A percentile compares a stretch with the other conserved stretches of the same genome.
phyloP scores from a whole-genome alignment of 2,797 vertebrate species.

The Brachyalestes nurse region DNA sequence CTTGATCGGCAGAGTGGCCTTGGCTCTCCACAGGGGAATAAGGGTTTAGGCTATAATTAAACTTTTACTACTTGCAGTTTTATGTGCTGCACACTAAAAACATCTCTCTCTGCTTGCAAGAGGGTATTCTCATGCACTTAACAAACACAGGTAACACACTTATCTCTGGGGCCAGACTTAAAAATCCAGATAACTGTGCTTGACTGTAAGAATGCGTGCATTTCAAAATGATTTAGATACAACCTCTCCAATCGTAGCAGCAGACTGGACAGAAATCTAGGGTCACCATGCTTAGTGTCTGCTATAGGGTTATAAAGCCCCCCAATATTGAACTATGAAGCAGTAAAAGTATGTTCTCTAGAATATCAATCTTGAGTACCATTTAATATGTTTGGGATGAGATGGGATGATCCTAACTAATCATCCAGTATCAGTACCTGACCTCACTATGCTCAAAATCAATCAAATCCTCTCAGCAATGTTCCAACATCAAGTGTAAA shows the following conservation, averaged over 20 bases:
- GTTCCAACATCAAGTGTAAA: too few relatives aligned
- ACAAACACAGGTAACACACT: neutral
- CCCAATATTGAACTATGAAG: too few relatives aligned
- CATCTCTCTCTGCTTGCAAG: neutral
- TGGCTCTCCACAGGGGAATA: conserved; percentile 30
- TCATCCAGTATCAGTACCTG: too few relatives aligned
- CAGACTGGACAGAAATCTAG: too few relatives aligned
- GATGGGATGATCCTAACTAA: neutral
- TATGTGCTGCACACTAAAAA: conserved; percentile 5
- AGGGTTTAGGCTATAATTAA: conserved; percentile 25
- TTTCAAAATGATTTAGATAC: neutral
- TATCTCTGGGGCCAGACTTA: too few relatives aligned
- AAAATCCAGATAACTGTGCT: neutral
- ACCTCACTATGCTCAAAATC: too few relatives aligned
- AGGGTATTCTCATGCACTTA: neutral
- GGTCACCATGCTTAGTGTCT: too few relatives aligned
- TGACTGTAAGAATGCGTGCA: neutral
- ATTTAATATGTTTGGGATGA: neutral
- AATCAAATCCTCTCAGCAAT: too few relatives aligned
- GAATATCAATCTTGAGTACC: neutral
- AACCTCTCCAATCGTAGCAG: neutral
- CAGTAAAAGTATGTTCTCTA: neutral
- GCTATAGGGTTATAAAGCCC: too few relatives aligned
- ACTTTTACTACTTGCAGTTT: conserved; percentile 18
- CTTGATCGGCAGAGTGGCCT: conserved; percentile 29